Evolutionary conservation across 2,888 invertebrate genomes (phyloP), one percentile per base, ranked within the genome.

Genomic region (Hypsopygia costalis): DNA sequence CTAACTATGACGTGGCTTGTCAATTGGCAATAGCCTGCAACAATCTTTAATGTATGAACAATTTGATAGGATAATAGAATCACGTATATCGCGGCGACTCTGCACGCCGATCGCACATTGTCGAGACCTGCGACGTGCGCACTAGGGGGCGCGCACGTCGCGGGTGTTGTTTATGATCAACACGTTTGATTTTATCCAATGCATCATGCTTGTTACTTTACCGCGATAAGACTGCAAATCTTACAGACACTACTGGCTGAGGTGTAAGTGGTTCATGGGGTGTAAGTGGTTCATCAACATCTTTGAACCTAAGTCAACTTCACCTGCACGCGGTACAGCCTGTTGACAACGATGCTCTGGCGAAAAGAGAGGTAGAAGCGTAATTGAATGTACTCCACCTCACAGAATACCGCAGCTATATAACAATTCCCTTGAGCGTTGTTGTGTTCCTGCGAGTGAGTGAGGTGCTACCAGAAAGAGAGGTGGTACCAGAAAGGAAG

Each of bases 161-260:
- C n/a, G n/a, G n/a, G n/a, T n/a, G n/a, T 58, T 62, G 62, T 76
- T 74, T 74, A 71, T 69, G 55, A 52, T 43, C 55, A 52, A 62
- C 71, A 72, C 68, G 75, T 72, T 69, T 76, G 70, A 76, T 78
- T 62, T 63, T 58, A 63, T 58, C 49, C 55, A 48, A 67, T 67
- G 63, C 65, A 60, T 65, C 62, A 58, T 52, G 56, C 51, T 35
- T 47, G 43, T 51, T 52, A 51, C 50, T 52, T 44, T 43, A 32
- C 31, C 25, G 27, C 31, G 38, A 33, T 38, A 7, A 10, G 37
- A 42, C 34, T 37, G 36, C 38, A 27, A 25, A 32, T 11, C 30
- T 6, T 38, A 5, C 11, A 12, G 16, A 35, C n/a, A n/a, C 34
- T 25, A 16, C 34, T 25, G 8, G 8, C 25, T n/a, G n/a, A n/a